A percentile compares a stretch with the other conserved stretches of the same genome.
Conservation (phyloP, 1,140 invertebrate genomes). For the Ruditapes philippinarum region DNA sequence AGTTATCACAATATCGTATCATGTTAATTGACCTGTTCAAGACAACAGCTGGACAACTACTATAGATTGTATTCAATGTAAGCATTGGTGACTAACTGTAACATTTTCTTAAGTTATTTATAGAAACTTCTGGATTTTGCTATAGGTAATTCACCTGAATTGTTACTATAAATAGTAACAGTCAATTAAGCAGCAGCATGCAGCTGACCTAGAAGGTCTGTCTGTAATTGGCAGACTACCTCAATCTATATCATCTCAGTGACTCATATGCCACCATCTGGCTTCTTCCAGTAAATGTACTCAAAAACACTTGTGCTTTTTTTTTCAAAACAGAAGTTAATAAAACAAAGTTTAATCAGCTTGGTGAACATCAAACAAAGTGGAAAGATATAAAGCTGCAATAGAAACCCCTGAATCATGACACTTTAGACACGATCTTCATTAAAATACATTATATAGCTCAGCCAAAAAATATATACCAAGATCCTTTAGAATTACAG, state of each 20-base stretch:
- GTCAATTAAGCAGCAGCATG: slow-evolving; percentile 51
- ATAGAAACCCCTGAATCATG: too few relatives aligned
- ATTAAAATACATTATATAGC: too few relatives aligned
- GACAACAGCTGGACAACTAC: neutral
- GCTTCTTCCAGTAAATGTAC: neutral
- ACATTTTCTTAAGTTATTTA: neutral
- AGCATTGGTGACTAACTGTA: neutral
- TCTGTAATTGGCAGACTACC: neutral
- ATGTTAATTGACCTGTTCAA: neutral
- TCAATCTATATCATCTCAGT: neutral
- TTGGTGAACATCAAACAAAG: too few relatives aligned
- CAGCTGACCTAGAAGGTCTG: slow-evolving; percentile 26
- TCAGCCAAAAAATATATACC: too few relatives aligned
- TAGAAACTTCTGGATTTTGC: neutral
- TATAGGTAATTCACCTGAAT: slow-evolving; percentile 47
- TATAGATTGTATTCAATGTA: neutral
- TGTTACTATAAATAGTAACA: slow-evolving; percentile 61
- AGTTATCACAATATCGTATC: too few relatives aligned
- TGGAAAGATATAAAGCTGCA: too few relatives aligned
- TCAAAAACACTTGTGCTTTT: neutral
- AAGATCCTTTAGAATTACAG: too few relatives aligned
- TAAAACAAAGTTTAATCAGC: too few relatives aligned
- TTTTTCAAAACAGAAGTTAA: too few relatives aligned
- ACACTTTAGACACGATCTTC: too few relatives aligned
- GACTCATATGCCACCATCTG: slow-evolving; percentile 12